Evolutionary conservation across 2,888 invertebrate species (phyloP).

Genomic region (Cheilosia soror): DNA sequence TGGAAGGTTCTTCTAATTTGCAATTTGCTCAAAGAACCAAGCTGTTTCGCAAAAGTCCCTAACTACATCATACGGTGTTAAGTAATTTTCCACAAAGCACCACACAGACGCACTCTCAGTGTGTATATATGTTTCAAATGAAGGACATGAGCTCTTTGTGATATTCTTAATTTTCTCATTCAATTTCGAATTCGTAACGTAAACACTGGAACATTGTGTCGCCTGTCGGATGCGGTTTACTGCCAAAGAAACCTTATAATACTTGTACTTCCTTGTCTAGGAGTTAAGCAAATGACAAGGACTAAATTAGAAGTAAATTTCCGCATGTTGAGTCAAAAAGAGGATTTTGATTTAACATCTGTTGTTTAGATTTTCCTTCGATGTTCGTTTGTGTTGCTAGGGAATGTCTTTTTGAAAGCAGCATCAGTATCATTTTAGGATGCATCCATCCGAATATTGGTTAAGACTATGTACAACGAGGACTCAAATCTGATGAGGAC

Average conservation of each 20-base stretch:
- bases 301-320: constrained; percentile 73
- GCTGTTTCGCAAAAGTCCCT: background rate
- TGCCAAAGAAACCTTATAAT: constrained; percentile 45
- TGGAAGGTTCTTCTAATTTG: constrained; percentile 61
- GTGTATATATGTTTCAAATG: constrained; percentile 32
- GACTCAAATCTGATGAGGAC: constrained; percentile 28
- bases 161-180: constrained; percentile 71
- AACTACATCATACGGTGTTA: constrained; percentile 23
- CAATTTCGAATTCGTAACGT: constrained; percentile 69
- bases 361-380: constrained; percentile 52
- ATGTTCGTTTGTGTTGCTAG: constrained; percentile 23
- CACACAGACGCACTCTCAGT: background rate
- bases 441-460: constrained; percentile 44
- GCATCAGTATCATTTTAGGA: constrained; percentile 18
- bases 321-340: constrained; percentile 70
- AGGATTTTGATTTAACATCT: constrained; percentile 66
- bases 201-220: constrained; percentile 66
- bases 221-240: constrained; percentile 62
- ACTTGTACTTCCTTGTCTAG: constrained; percentile 23
- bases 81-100: constrained; percentile 41
- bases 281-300: constrained; percentile 61
- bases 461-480: constrained; percentile 31
- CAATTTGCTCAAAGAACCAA: constrained; percentile 51
- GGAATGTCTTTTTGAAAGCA: constrained; percentile 19
- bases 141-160: constrained; percentile 66